Base-by-base conservation (phyloP, 2,113 vertebrate genomes). In the Muntiacus reevesi region DNA sequence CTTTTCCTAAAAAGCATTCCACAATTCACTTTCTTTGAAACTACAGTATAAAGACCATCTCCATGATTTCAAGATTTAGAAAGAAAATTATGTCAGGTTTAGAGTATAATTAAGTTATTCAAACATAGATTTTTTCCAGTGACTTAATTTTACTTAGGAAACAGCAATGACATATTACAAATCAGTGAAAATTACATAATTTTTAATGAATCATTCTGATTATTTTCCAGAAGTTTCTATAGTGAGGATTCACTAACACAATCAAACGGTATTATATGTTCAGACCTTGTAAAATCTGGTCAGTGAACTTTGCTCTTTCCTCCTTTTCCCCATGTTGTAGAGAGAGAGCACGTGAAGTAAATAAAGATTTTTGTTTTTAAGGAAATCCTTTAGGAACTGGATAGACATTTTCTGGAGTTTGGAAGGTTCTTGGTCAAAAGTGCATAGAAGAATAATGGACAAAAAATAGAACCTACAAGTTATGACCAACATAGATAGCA, bases 281-380 rank as follows among this genome's bases (percentile, higher is more conserved):
- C 17, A 45, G 0, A 2, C 10, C 1, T 25, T 28, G 6, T 86
- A 40, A 55, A 54, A 50, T 33, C 3, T 16, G 5, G 1, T 50
- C 60, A 62, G 12, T 43, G 16, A 62, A 3, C 36, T n/a, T 60
- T 62, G 45, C 3, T 47, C 3, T 40, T 62, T 55, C 7, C 6
- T 12, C 21, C 0, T 60, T 3, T 86, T 19, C 10, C 55, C n/a
- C 27, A 30, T 55, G 36, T 33, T 28, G 45, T 1, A 83, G 27
- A 59, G 45, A 96, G 19, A 16, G 0, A 71, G 1, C 3, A 10
- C 2, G 79, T 84, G 21, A 54, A n/a, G 55, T 47, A 52, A 67
- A 17, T 36, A 81, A 30, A 91, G 7, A 27, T n/a, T 19, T 45
- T 54, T 6, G 7, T 50, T 84, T 62, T 82, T 55, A 92, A 88